A percentile compares a stretch with the other conserved stretches of the same genome.
Conservation (phyloP, 2,797 vertebrate genomes). For the Malurus splendens region DNA sequence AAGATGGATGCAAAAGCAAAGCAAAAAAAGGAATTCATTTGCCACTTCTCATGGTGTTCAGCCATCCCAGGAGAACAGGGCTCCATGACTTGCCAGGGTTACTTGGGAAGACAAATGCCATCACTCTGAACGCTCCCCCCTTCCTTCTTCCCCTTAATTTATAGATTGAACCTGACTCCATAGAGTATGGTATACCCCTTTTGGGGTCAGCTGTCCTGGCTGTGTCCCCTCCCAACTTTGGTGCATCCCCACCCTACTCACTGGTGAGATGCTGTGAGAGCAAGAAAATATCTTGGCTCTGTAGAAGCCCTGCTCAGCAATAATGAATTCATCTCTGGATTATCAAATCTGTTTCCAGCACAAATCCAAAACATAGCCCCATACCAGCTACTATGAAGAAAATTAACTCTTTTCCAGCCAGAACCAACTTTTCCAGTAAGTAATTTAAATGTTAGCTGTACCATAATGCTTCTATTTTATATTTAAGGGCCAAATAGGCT, state of each 20-base stretch:
- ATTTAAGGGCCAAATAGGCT: not conserved
- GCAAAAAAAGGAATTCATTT: not conserved
- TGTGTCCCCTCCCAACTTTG: not conserved
- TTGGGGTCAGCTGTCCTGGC: no score
- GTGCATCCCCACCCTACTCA: no score
- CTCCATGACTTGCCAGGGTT: not conserved
- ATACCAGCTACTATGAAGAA: not conserved
- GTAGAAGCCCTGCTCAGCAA: not conserved
- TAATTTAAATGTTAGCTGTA: not conserved
- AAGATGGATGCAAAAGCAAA: rapidly evolving
- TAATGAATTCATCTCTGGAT: not conserved
- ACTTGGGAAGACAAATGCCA: not conserved
- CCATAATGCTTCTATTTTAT: not conserved
- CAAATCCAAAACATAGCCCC: not conserved
- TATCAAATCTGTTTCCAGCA: not conserved
- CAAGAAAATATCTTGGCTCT: not conserved
- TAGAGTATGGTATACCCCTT: not conserved
- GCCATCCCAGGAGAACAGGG: not conserved
- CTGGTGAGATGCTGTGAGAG: no score
- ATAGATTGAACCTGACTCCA: not conserved
- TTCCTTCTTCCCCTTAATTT: not conserved
- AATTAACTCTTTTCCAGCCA: not conserved
- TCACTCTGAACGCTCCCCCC: not conserved
- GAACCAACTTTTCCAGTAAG: not conserved
- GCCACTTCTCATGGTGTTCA: not conserved